phyloP scores from a whole-genome alignment of 2,797 vertebrate genomes.

The Spheniscus humboldti region DNA sequence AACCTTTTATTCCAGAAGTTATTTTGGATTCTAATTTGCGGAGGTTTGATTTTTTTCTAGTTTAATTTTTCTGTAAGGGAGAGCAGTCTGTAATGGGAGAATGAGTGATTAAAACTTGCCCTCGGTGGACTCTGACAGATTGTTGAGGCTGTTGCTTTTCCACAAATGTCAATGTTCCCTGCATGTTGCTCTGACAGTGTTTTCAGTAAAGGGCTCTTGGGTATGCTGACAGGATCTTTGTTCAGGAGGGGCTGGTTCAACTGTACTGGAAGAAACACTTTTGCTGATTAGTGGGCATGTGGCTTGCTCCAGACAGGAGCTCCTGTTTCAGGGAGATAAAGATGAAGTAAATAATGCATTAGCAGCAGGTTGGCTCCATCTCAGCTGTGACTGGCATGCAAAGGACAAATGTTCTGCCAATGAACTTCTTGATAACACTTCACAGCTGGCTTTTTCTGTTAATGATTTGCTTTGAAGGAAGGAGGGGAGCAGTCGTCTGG shows the following conservation, averaged over 20 bases:
- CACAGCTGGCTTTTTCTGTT: constrained; percentile 6
- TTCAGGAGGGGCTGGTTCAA: not conserved
- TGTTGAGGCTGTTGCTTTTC: not conserved
- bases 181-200: not conserved
- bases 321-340: constrained; percentile 42
- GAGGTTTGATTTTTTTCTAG: not conserved
- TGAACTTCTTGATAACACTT: constrained; percentile 10
- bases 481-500: not conserved
- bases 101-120: not conserved
- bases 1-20: not conserved
- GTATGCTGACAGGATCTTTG: not conserved
- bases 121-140: not conserved
- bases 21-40: not conserved
- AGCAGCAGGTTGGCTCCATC: constrained; percentile 45
- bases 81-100: not conserved
- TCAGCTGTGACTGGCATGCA: not conserved
- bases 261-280: not conserved
- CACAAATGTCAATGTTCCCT: not conserved
- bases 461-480: not conserved
- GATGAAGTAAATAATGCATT: constrained; percentile 18
- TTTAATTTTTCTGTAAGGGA: not conserved
- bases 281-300: constrained; percentile 10
- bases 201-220: not conserved
- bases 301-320: constrained; percentile 24
- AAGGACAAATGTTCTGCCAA: not conserved